phyloP scores from a whole-genome alignment of 2,888 invertebrate species.

The Macrophya annulata region DNA sequence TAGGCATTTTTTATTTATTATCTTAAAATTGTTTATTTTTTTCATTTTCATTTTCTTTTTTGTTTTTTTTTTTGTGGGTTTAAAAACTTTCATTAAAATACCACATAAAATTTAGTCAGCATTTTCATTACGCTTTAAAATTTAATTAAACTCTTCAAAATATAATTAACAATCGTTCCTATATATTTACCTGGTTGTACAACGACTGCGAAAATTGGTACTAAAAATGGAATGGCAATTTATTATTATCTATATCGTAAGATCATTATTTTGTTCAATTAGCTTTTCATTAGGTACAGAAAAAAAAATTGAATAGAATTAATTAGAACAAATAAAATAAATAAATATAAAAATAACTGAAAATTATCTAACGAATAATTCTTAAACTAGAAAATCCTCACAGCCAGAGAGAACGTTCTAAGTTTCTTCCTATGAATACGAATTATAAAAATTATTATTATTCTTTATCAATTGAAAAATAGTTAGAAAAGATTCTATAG shows the following conservation, averaged over 20 bases:
- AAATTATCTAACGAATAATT: conserved; percentile 15
- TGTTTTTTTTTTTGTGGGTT: background rate
- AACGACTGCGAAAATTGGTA: background rate
- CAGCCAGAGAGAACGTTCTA: conserved; percentile 41
- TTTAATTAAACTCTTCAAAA: background rate
- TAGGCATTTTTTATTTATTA: conserved; percentile 45
- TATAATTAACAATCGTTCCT: background rate
- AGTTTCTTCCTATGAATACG: conserved; percentile 5
- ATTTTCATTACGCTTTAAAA: conserved; percentile 20
- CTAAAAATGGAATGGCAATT: conserved; percentile 27
- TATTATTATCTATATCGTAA: background rate
- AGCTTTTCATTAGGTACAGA: background rate
- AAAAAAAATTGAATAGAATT: background rate
- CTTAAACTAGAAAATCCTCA: conserved; percentile 45
- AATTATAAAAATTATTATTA: background rate
- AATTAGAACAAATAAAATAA: background rate
- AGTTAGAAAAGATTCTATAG: background rate
- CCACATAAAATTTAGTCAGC: conserved; percentile 20
- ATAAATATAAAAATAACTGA: background rate
- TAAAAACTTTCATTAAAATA: conserved; percentile 7
- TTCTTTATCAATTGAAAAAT: background rate
- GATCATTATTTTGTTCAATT: background rate
- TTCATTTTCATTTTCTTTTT: background rate
- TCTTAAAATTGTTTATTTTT: conserved; percentile 13
- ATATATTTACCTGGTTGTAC: background rate